Percentiles rank a stretch among this genome's conserved stretches.
phyloP scores from a whole-genome alignment of 2,113 vertebrate species.

The Plecotus auritus region DNA sequence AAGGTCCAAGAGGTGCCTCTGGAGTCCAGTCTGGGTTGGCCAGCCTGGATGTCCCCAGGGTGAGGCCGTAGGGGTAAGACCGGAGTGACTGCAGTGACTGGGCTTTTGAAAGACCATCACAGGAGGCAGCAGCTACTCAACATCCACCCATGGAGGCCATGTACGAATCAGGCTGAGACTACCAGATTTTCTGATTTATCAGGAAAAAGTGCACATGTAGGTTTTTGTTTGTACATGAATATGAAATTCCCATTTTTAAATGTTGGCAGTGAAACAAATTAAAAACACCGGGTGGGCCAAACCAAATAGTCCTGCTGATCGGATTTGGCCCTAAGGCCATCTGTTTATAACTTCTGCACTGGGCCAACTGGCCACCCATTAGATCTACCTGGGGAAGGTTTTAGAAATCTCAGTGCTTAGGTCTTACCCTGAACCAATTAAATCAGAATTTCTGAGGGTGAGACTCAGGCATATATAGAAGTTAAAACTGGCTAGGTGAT shows the following conservation, averaged over 20 bases:
- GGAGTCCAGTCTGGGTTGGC: background rate
- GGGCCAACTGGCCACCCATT: background rate
- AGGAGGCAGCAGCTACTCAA: background rate
- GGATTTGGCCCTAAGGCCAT: background rate
- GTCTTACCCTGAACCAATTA: background rate
- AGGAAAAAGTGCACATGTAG: background rate
- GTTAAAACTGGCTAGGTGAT: background rate
- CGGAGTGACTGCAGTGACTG: background rate
- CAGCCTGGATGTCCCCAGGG: background rate
- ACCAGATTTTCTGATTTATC: background rate
- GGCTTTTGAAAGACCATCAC: background rate
- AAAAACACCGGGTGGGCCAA: background rate
- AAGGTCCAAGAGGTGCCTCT: background rate
- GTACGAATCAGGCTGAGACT: background rate
- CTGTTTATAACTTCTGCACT: background rate
- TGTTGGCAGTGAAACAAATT: background rate
- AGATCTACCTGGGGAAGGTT: background rate
- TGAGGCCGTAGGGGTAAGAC: background rate
- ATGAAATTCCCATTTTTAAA: conserved; percentile 36
- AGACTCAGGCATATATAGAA: background rate
- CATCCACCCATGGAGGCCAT: background rate
- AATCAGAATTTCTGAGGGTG: background rate
- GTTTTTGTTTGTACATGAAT: background rate
- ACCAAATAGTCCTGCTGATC: background rate
- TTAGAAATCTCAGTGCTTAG: background rate